These are phyloP conservation scores for Nothobranchius kuhntae DNA, from an alignment of 2,113 vertebrate species.

Conservation along the genomic window DNA sequence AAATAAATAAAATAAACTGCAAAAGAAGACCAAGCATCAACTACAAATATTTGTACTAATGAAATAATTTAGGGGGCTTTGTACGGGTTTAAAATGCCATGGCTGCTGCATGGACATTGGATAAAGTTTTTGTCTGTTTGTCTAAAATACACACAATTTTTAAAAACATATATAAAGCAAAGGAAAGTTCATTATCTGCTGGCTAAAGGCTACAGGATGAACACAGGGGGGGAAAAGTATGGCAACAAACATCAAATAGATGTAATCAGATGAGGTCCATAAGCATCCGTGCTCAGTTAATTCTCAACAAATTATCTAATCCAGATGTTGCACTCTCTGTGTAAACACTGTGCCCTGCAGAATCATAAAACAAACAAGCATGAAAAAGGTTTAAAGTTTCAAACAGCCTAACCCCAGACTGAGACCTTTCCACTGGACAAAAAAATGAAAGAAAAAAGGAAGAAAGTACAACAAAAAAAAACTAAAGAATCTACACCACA, in stretches of 20 bases:
- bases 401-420: conserved; percentile 80
- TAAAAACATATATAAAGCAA: conserved; percentile 48
- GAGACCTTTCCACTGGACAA: conserved; percentile 75
- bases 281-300: conserved; percentile 87
- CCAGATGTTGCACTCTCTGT: conserved; percentile 92
- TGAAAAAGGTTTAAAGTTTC: conserved; percentile 90
- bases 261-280: conserved; percentile 86
- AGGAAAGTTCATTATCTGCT: conserved; percentile 22
- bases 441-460: conserved; percentile 10
- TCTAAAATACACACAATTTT: conserved; percentile 46
- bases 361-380: conserved; percentile 98
- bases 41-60: too few relatives aligned
- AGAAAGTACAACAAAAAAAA: conserved; percentile 17
- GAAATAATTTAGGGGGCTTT: too few relatives aligned
- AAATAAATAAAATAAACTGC: too few relatives aligned
- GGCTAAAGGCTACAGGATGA: conserved; percentile 50
- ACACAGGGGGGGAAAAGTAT: conserved; percentile 18
- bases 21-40: too few relatives aligned
- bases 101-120: conserved; percentile 11
- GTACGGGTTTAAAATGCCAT: background rate
- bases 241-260: conserved; percentile 73
- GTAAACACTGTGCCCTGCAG: conserved; percentile 90
- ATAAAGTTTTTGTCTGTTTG: conserved; percentile 41
- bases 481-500: conserved; percentile 62
- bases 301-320: conserved; percentile 99